Conservation (phyloP, 2,888 invertebrate genomes). For the Sicus ferrugineus region DNA sequence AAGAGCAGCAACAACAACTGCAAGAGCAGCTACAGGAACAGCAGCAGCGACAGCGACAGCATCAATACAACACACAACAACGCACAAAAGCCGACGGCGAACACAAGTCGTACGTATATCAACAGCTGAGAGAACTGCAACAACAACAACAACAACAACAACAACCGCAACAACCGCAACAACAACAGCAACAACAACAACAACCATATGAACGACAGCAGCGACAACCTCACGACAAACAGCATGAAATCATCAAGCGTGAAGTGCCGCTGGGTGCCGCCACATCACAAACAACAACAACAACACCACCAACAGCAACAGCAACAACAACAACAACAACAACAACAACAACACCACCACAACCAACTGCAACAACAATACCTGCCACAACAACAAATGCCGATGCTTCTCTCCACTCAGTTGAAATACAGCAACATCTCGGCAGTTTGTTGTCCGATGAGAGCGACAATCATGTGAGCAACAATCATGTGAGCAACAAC, state of each 20-base stretch:
- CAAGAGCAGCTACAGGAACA: conserved; percentile 35
- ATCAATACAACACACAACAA: conserved; percentile 48
- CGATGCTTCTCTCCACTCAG: conserved; percentile 35
- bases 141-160: conserved; percentile 39
- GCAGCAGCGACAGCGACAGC: conserved; percentile 36
- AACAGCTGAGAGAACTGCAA: conserved; percentile 45
- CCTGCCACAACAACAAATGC: not conserved
- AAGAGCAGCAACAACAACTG: conserved; percentile 37
- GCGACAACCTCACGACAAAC: conserved; percentile 36
- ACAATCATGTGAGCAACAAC: not conserved
- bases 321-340: conserved; percentile 10
- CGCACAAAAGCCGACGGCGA: conserved; percentile 56
- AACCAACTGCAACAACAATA: conserved; percentile 13
- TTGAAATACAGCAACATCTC: conserved; percentile 49
- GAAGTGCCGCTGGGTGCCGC: conserved; percentile 49
- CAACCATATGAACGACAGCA: conserved; percentile 40
- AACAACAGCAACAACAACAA: conserved; percentile 41
- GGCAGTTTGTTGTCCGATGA: conserved; percentile 46
- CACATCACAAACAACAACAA: not conserved
- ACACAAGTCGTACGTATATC: conserved; percentile 45
- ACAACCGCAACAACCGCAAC: conserved; percentile 34
- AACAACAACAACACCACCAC: conserved; percentile 23
- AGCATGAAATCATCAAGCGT: conserved; percentile 39
- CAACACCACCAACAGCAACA: conserved; percentile 27
- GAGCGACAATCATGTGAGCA: conserved; percentile 18